Conservation (phyloP, 1,140 invertebrate genomes). For the Gonatopus flavifemur region DNA sequence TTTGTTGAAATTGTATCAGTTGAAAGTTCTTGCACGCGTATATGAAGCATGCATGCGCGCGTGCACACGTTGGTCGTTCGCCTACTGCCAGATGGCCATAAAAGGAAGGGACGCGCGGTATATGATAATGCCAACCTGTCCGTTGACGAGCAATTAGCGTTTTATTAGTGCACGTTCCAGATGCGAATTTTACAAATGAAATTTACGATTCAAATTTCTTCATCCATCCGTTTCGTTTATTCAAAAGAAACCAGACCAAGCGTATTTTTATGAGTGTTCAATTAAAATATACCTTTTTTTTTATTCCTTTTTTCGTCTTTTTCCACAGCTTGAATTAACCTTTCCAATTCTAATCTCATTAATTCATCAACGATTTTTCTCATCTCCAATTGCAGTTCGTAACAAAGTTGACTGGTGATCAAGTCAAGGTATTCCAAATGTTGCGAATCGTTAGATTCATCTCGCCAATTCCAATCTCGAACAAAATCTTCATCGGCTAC, state of each 20-base stretch:
- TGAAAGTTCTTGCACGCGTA: too few species aligned
- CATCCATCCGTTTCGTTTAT: not conserved
- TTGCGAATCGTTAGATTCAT: constrained; percentile 51
- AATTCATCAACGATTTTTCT: constrained; percentile 60
- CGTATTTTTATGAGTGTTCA: not conserved
- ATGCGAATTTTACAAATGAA: not conserved
- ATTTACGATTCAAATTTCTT: too few species aligned
- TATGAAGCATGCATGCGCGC: too few species aligned
- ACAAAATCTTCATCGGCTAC: constrained; percentile 49
- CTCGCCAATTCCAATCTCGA: constrained; percentile 52
- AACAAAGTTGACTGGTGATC: constrained; percentile 56
- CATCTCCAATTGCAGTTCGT: constrained; percentile 60
- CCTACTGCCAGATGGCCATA: too few species aligned
- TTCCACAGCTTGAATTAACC: constrained; percentile 56
- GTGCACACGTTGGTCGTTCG: too few species aligned
- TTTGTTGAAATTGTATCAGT: too few species aligned
- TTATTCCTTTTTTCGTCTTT: constrained; percentile 44
- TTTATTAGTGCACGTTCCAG: not conserved
- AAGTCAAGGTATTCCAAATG: constrained; percentile 56
- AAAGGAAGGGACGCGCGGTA: too few species aligned
- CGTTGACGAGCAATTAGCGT: too few species aligned
- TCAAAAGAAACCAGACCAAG: too few species aligned
- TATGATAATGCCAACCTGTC: too few species aligned
- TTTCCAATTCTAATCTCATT: constrained; percentile 61
- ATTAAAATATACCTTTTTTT: not conserved